Evolutionary conservation across 2,888 invertebrate genomes (phyloP), one percentile per base, ranked within the genome.

Genomic region (Dicyrtoma fusca): DNA sequence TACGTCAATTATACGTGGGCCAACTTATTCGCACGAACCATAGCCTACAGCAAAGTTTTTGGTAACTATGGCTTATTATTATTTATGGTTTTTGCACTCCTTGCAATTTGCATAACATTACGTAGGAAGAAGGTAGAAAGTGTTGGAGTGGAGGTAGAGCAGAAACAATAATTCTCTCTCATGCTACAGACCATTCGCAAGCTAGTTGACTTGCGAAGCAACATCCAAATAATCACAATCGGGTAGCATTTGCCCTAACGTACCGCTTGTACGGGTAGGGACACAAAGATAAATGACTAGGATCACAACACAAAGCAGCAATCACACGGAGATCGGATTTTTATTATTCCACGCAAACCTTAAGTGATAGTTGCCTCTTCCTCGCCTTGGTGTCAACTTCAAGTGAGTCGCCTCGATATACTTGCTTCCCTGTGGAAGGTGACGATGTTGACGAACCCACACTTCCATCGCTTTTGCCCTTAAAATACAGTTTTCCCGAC

Each of bases 281-380:
- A 51, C 21, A 51, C 1, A 17, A 25, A 19, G 8, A 47, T 25
- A 21, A 17, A 65, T 13, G 25, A 10, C 13, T n/a, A 66, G 5
- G n/a, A 34, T 5, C 55, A 34, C 59, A 26, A 59, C 34, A 59
- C n/a, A 19, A 25, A 34, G 34, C 34, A 34, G n/a, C 65, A 65
- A 4, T 23, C 62, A 61, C 25, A 17, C 57, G 57, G 25, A 57
- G 57, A 34, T 49, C 4, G 5, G 17, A 53, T 66, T 53, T 53
- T 51, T 53, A 14, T 10, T 26, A 66, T 53, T 66, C 51, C 42
- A 23, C 72, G 71, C 76, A 68, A 76, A 80, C 80, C 80, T 80
- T 79, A 55, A 80, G 76, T 63, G 80, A 74, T 57, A 80, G 76
- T 74, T 79, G 76, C 47, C 77, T 77, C 74, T 76, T 79, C 75